A percentile compares a stretch with the other conserved stretches of the same genome.
phyloP scores from a whole-genome alignment of 2,888 invertebrate species.

The Ennomos erosarius region DNA sequence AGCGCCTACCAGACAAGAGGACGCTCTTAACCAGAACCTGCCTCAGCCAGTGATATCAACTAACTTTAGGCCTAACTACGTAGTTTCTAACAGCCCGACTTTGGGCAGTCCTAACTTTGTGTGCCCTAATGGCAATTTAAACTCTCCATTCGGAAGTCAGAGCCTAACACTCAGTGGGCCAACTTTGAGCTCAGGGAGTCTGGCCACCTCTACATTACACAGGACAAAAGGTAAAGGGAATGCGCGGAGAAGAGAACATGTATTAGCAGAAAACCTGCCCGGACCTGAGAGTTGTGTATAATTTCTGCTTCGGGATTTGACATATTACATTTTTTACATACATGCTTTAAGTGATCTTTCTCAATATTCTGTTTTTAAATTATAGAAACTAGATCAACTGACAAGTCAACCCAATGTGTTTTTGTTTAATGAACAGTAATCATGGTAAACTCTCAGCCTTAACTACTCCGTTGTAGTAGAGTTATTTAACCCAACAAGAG shows the following conservation, averaged over 20 bases:
- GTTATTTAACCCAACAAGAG: not conserved
- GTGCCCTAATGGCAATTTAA: constrained; percentile 76
- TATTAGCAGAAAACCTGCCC: constrained; percentile 93
- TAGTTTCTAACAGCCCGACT: constrained; percentile 75
- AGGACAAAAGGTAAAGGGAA: constrained; percentile 82
- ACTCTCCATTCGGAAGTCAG: constrained; percentile 76
- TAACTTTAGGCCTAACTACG: constrained; percentile 76
- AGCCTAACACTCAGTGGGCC: constrained; percentile 71
- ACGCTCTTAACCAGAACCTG: constrained; percentile 73
- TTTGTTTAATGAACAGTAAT: too few relatives aligned
- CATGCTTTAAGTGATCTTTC: not conserved
- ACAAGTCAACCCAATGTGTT: too few relatives aligned
- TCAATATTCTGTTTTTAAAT: too few relatives aligned
- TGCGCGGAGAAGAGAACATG: constrained; percentile 88
- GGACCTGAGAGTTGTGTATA: constrained; percentile 95
- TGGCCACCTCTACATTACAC: constrained; percentile 77
- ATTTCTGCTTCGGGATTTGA: constrained; percentile 45
- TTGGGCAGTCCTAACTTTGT: constrained; percentile 81
- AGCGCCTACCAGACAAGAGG: constrained; percentile 67
- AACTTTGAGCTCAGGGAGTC: constrained; percentile 75
- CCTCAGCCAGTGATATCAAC: constrained; percentile 58
- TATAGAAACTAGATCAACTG: too few relatives aligned
- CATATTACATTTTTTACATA: constrained; percentile 39
- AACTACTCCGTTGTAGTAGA: too few relatives aligned
- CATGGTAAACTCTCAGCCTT: too few relatives aligned